These are phyloP conservation scores for Drosophila pachea DNA, from an alignment of 1,140 invertebrate species.

Conservation along the genomic window DNA sequence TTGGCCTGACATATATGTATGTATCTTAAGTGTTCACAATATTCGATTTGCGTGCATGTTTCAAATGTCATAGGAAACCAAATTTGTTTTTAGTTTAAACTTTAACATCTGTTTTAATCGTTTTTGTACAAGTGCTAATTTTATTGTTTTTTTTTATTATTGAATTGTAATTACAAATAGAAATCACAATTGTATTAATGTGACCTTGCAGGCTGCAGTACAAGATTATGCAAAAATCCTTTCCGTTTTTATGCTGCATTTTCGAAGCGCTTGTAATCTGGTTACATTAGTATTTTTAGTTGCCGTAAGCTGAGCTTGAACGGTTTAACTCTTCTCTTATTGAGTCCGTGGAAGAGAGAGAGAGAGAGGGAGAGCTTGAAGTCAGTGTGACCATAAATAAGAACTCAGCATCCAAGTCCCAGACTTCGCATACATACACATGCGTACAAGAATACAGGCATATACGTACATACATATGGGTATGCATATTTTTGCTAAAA, in stretches of 20 bases:
- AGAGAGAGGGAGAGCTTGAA: not conserved
- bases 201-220: conserved; percentile 6
- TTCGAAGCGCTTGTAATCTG: conserved; percentile 1
- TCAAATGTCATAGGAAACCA: conserved; percentile 5
- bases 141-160: not conserved
- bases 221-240: not conserved
- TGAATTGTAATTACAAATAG: conserved; percentile 8
- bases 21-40: not conserved
- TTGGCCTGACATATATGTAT: not conserved
- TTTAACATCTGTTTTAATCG: not conserved
- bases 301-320: not conserved
- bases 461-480: not conserved
- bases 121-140: not conserved
- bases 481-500: conserved; percentile 38
- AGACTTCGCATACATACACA: not conserved
- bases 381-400: not conserved
- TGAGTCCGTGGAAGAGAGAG: not conserved
- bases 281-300: conserved; percentile 1
- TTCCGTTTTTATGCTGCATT: conserved; percentile 1
- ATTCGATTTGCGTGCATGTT: not conserved
- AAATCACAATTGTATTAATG: not conserved
- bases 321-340: too few relatives aligned
- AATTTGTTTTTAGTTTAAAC: conserved; percentile 8
- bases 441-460: not conserved
- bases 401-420: not conserved